Base-by-base conservation (phyloP, 1,140 invertebrate genomes). In the Leguminivora glycinivorella region DNA sequence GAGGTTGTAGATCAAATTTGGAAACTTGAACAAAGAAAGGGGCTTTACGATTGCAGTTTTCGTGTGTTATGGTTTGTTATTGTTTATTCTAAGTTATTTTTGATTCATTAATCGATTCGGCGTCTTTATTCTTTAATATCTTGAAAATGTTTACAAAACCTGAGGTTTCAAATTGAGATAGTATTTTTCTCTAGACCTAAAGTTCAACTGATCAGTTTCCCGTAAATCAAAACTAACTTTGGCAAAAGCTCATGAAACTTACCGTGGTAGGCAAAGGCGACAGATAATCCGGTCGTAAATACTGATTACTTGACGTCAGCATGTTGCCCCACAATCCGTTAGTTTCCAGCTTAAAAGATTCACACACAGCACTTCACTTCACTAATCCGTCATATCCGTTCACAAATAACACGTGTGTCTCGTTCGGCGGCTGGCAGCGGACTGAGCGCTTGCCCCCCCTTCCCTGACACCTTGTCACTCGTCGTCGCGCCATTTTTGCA, bases 221-320 rank as follows among this genome's bases (percentile, higher is more conserved):
- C 6, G 2, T 29, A 38, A 38, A 38, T 38, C 12, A 38, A 12
- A 38, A 38, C 10, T 56, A 56, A 56, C 12, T 60, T 67, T 17
- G 4, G 31, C 17, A 19, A 67, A 38, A 69, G 71, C 66, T 69
- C 72, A 74, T 68, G 25, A 72, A 81, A 83, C 96, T 94, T 94
- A 98, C 96, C 93, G 96, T 97, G 58, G 96, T 97, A 71, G 97
- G 96, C 75, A 97, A 92, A 77, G 97, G 96, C 81, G 96, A 96
- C 85, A 98, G 93, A 90, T 98, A 98, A 93, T 98, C 97, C 93
- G 97, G 97, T 92, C 96, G 94, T 84, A 98, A 93, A 92, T 98
- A 98, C 93, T 98, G 97, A 92, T 96, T 97, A 84, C 94, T 95
- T 81, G 95, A 96, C 83, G 96, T 96, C 93, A 97, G 94, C 96